Evolutionary conservation across 2,888 invertebrate genomes (phyloP).

Genomic region (Philereme vetulata): DNA sequence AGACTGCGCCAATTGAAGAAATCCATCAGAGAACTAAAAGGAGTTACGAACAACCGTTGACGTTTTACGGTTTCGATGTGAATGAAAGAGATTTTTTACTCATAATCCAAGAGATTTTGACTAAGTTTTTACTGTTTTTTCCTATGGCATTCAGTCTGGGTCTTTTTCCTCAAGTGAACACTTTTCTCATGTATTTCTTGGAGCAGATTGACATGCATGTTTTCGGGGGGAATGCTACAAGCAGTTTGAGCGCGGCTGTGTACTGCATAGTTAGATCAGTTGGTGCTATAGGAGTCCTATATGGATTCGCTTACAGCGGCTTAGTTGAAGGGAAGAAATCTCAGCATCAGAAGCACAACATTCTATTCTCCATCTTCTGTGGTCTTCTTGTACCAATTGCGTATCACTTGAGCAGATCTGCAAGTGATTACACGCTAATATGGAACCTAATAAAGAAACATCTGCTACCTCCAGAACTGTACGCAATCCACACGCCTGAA

Average conservation of each 20-base stretch:
- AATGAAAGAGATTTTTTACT: constrained; percentile 85
- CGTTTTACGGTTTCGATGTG: constrained; percentile 76
- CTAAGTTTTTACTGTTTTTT: constrained; percentile 93
- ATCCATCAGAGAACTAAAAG: constrained; percentile 56
- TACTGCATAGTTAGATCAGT: constrained; percentile 92
- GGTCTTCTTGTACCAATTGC: constrained; percentile 93
- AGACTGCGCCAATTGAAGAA: constrained; percentile 51
- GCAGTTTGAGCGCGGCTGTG: constrained; percentile 91
- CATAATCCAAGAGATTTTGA: constrained; percentile 88
- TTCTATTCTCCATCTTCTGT: constrained; percentile 97
- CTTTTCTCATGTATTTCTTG: constrained; percentile 97
- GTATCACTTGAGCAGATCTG: constrained; percentile 96
- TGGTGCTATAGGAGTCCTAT: constrained; percentile 90
- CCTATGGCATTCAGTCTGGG: constrained; percentile 98
- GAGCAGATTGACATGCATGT: constrained; percentile 97
- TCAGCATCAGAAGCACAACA: constrained; percentile 88
- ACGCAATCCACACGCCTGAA: constrained; percentile 84
- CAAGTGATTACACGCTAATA: constrained; percentile 95
- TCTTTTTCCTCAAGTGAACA: constrained; percentile 98
- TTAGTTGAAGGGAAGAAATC: constrained; percentile 92
- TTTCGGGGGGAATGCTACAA: constrained; percentile 95
- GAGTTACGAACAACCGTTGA: constrained; percentile 63
- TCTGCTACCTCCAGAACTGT: constrained; percentile 90
- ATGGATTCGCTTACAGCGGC: constrained; percentile 94
- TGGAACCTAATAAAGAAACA: constrained; percentile 94